phyloP scores from a whole-genome alignment of 2,113 vertebrate species.

The Vidua chalybeata region DNA sequence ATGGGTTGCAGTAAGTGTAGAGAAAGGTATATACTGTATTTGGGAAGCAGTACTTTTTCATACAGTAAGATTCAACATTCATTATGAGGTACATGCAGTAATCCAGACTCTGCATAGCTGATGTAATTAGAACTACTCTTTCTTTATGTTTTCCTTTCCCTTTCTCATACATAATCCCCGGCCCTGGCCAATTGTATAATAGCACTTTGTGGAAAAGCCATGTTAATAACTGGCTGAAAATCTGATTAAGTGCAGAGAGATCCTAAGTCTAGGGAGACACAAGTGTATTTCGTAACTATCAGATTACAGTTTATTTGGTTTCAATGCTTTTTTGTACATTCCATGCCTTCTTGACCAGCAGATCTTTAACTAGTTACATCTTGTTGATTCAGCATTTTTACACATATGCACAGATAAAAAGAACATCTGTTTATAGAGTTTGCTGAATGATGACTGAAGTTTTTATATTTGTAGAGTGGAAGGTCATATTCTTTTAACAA shows the following conservation, averaged over 20 bases:
- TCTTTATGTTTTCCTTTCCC: background rate
- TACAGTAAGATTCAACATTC: background rate
- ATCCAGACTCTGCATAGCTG: background rate
- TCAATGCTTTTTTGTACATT: background rate
- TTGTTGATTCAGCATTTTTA: background rate
- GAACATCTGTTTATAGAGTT: background rate
- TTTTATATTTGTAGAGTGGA: background rate
- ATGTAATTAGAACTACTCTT: background rate
- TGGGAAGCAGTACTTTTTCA: background rate
- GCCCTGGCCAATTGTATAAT: background rate
- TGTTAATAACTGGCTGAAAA: background rate
- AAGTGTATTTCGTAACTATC: background rate
- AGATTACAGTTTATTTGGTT: background rate
- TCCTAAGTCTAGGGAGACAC: background rate
- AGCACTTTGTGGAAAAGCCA: background rate
- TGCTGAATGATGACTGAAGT: background rate
- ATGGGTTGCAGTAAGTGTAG: background rate
- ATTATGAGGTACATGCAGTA: background rate
- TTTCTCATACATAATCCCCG: background rate
- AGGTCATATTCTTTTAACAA: background rate
- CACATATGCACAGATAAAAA: background rate
- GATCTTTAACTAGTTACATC: background rate
- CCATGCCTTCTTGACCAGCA: background rate
- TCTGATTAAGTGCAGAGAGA: background rate
- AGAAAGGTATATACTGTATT: slow-evolving; percentile 3